Evolutionary conservation across 2,888 invertebrate genomes (phyloP).

Genomic region (Penaeus monodon): DNA sequence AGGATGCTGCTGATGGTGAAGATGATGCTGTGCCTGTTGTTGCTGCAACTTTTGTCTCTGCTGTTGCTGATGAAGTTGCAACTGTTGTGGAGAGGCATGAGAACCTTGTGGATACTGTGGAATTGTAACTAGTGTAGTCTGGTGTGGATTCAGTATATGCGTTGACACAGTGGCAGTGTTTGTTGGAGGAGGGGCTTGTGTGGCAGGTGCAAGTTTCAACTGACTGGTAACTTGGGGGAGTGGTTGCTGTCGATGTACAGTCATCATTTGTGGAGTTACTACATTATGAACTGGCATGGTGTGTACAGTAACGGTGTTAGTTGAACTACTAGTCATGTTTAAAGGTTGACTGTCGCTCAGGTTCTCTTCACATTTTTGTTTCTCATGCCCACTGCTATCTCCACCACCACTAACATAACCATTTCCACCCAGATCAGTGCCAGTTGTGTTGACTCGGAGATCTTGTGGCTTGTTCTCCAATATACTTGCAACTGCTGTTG

Average conservation of each 20-base stretch:
- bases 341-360: conserved; percentile 59
- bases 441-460: conserved; percentile 40
- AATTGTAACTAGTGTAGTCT: conserved; percentile 47
- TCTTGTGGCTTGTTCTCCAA: conserved; percentile 50
- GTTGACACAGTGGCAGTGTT: conserved; percentile 43
- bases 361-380: conserved; percentile 4
- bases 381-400: conserved; percentile 24
- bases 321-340: conserved; percentile 46
- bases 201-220: conserved; percentile 39
- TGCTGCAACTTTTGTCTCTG: not conserved
- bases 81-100: conserved; percentile 20
- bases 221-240: conserved; percentile 35
- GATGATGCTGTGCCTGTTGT: conserved; percentile 63
- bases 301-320: conserved; percentile 27
- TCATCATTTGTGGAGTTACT: conserved; percentile 36
- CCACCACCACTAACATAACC: conserved; percentile 17
- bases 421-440: conserved; percentile 14
- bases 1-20: conserved; percentile 34
- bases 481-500: conserved; percentile 12
- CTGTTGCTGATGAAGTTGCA: conserved; percentile 2
- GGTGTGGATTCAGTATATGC: conserved; percentile 39
- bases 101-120: conserved; percentile 44
- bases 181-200: conserved; percentile 38
- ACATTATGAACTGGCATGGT: conserved; percentile 25
- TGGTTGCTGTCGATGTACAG: conserved; percentile 36